Base-by-base conservation (phyloP, 2,797 vertebrate species). In the Cirrhinus molitorella region DNA sequence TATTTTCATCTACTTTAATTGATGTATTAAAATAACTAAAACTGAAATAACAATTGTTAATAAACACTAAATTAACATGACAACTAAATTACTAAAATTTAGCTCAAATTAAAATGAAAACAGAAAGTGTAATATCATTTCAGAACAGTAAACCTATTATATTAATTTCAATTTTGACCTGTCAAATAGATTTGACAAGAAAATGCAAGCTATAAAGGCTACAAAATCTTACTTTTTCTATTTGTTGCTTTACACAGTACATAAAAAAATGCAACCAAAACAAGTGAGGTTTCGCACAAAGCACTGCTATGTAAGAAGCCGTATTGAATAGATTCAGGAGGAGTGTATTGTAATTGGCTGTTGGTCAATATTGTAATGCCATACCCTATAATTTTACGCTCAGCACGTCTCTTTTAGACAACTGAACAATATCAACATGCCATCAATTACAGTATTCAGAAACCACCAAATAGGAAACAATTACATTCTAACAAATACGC, bases 381-480 rank as follows among this genome's bases (percentile, higher is more conserved):
- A 45, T 45, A 71, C n/a, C 17, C 28, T 59, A 47, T 80, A 25
- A 79, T 66, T 34, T 66, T 23, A 51, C 9, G 0, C 55, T 34
- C 43, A 21, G 16, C 12, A 11, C 3, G 19, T 65, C 76, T 63
- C 43, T 34, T 31, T 65, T n/a, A 59, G 37, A 71, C 51, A n/a
- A 28, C 37, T 45, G 4, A 80, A 71, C 19, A 28, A 25, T 25
- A 14, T 59, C 66, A 43, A 47, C 40, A 49, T 72, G 67, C 40
- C 25, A 72, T 71, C 4, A 70, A 68, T 79, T 49, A 79, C 76
- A 23, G 19, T 1, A 79, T 53, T n/a, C 45, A 34, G 23, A 65
- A 13, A 5, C 5, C 13, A 23, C 10, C 23, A 37, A 21, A 73
- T 17, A n/a, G 51, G 6, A 47, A 34, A 21, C n/a, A n/a, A 40